Conservation (phyloP, 1,140 invertebrate species). For the Zaprionus camerounensis region DNA sequence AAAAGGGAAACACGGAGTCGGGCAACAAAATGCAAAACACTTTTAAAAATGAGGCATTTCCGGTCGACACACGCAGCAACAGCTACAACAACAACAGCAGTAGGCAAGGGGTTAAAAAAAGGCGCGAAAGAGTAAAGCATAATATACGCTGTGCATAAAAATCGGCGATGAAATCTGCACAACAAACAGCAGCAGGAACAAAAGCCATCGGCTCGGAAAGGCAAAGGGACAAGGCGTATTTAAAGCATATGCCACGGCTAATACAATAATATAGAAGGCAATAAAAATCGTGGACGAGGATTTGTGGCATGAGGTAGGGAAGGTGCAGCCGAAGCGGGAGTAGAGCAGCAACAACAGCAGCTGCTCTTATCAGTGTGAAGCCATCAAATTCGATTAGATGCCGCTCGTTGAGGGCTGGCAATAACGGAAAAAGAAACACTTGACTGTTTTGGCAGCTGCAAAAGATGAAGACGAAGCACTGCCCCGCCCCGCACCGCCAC, state of each 20-base stretch:
- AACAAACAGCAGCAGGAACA: conserved; percentile 34
- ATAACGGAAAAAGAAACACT: conserved; percentile 55
- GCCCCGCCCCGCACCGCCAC: not conserved
- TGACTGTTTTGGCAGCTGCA: conserved; percentile 58
- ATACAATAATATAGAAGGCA: conserved; percentile 79
- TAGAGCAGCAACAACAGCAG: conserved; percentile 42
- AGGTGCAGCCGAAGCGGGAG: conserved; percentile 12
- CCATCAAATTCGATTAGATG: conserved; percentile 79
- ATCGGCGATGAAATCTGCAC: conserved; percentile 74
- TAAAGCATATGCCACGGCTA: conserved; percentile 71
- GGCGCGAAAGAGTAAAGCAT: conserved; percentile 74
- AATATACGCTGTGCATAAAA: conserved; percentile 76
- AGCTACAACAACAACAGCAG: not conserved
- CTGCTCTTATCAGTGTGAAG: conserved; percentile 79
- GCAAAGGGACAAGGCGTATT: conserved; percentile 55
- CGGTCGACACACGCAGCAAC: conserved; percentile 65
- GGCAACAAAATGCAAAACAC: conserved; percentile 82
- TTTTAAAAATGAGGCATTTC: conserved; percentile 80
- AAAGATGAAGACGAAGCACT: conserved; percentile 41
- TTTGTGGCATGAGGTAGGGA: conserved; percentile 35
- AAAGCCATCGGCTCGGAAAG: conserved; percentile 21
- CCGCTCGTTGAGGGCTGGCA: conserved; percentile 41
- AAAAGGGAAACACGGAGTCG: conserved; percentile 27
- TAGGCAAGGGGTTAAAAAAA: conserved; percentile 66
- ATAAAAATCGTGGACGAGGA: conserved; percentile 61